Percentiles rank a stretch among this genome's conserved stretches.
Conservation (phyloP, 2,888 invertebrate species). For the Zelleria hepariella region DNA sequence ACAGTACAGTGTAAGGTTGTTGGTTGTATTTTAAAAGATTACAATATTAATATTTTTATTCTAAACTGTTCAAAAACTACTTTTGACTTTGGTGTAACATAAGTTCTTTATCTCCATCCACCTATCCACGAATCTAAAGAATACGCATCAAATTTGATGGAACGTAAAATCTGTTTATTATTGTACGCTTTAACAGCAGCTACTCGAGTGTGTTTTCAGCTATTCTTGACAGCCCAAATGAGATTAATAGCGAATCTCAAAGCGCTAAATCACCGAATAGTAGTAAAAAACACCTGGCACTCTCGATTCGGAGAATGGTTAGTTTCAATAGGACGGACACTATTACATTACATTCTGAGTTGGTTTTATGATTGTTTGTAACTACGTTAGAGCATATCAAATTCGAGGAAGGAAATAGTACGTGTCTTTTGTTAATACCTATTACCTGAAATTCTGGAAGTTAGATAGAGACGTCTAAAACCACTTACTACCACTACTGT, state of each 20-base stretch:
- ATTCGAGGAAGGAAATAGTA: too few relatives aligned
- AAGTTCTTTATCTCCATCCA: too few relatives aligned
- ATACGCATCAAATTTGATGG: neutral
- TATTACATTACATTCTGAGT: slow-evolving; percentile 12
- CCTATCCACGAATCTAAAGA: too few relatives aligned
- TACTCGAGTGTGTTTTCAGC: slow-evolving; percentile 15
- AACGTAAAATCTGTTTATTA: neutral
- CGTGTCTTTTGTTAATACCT: too few relatives aligned
- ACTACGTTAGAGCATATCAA: neutral
- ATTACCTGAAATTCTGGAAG: too few relatives aligned
- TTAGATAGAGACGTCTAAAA: too few relatives aligned
- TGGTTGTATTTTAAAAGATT: too few relatives aligned
- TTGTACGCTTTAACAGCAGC: neutral
- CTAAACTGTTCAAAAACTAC: too few relatives aligned
- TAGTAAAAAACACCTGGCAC: slow-evolving; percentile 69
- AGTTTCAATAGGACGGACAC: slow-evolving; percentile 45
- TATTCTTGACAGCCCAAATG: slow-evolving; percentile 55
- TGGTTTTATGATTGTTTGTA: neutral
- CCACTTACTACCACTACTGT: too few relatives aligned
- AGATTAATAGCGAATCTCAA: slow-evolving; percentile 64
- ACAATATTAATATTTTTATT: too few relatives aligned
- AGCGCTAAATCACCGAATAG: slow-evolving; percentile 56
- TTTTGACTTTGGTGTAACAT: too few relatives aligned
- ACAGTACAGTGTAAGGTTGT: too few relatives aligned
- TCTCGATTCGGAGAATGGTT: slow-evolving; percentile 48